phyloP scores from a whole-genome alignment of 2,888 invertebrate genomes.

The Aelia acuminata region DNA sequence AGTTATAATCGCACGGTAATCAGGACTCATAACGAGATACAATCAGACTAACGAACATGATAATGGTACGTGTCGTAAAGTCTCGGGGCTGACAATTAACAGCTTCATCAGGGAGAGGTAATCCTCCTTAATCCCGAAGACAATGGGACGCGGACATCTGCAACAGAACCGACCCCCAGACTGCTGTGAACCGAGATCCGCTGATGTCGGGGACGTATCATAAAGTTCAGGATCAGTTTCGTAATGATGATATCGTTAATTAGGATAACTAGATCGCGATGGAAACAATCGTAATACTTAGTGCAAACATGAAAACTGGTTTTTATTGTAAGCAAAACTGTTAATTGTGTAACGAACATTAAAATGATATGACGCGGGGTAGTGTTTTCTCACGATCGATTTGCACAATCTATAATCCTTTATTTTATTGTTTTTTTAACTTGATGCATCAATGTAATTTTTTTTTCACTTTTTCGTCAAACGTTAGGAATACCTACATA shows the following conservation, averaged over 20 bases:
- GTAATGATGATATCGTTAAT: neutral
- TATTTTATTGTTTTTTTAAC: neutral
- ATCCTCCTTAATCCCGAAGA: conserved; percentile 18
- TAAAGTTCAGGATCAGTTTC: conserved; percentile 12
- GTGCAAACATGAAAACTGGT: neutral
- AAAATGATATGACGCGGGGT: neutral
- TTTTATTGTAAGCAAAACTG: neutral
- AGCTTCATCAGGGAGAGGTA: conserved; percentile 18
- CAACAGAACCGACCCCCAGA: neutral
- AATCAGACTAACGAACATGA: conserved; percentile 22
- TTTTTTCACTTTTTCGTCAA: neutral
- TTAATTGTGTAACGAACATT: neutral
- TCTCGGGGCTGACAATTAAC: conserved; percentile 1
- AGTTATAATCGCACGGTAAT: neutral
- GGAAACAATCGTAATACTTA: conserved; percentile 1
- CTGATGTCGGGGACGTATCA: neutral
- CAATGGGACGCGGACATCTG: conserved; percentile 12
- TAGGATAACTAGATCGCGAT: neutral
- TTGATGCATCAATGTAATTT: neutral
- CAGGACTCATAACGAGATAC: neutral
- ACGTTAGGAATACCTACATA: no score
- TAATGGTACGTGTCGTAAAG: conserved; percentile 8
- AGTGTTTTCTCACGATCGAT: neutral
- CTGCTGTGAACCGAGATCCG: conserved; percentile 26
- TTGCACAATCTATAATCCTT: neutral